Percentiles rank a stretch among this genome's conserved stretches.
These are phyloP conservation scores for Puffinus mauretanicus DNA, from an alignment of 2,113 vertebrate species.

Conservation along the genomic window DNA sequence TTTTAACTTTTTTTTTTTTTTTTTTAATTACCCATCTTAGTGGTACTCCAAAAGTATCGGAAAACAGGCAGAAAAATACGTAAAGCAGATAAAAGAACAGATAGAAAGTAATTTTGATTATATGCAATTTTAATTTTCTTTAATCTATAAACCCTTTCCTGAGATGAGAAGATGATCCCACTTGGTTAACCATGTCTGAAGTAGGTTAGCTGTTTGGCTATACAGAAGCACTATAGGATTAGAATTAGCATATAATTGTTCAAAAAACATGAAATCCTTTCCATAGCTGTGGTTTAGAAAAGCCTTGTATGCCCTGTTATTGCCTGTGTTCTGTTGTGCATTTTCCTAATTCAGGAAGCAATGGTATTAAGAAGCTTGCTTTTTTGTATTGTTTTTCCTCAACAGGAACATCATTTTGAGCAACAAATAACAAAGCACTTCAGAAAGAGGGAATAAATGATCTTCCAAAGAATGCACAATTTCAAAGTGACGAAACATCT, in stretches of 20 bases:
- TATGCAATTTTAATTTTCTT: not conserved
- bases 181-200: slow-evolving; percentile 18
- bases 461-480: not conserved
- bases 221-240: not conserved
- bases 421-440: not conserved
- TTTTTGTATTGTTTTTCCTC: not conserved
- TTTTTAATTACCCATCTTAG: not conserved
- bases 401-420: not conserved
- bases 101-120: not conserved
- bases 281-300: slow-evolving; percentile 5
- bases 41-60: not conserved
- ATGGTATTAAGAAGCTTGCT: not conserved
- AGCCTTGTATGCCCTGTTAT: not conserved
- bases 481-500: not conserved
- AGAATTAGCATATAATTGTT: slow-evolving; percentile 37
- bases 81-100: not conserved
- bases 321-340: not conserved
- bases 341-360: not conserved
- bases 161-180: not conserved
- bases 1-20: not conserved
- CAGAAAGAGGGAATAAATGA: not conserved
- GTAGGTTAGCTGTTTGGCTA: not conserved
- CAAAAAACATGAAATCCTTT: slow-evolving; percentile 27
- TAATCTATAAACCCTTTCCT: not conserved
- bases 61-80: not conserved